A percentile compares a stretch with the other conserved stretches of the same genome.
These are phyloP conservation scores for Candidula unifasciata DNA, from an alignment of 2,888 invertebrate genomes.

Conservation along the genomic window DNA sequence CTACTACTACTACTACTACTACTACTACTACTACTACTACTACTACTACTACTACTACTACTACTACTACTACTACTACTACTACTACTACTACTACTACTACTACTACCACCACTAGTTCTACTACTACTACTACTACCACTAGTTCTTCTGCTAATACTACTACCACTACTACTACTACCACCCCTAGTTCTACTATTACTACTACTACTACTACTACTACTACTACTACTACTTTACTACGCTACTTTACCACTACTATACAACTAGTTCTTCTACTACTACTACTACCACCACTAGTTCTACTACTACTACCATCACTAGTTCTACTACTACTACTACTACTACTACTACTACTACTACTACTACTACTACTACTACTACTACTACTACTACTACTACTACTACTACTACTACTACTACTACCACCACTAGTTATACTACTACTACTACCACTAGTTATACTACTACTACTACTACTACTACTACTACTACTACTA, in stretches of 20 bases:
- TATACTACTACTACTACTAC: neutral
- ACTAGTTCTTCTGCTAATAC: too few relatives aligned
- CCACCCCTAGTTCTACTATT: too few relatives aligned
- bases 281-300: neutral
- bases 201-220: neutral
- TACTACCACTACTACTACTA: too few relatives aligned
- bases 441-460: neutral
- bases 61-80: constrained; percentile 25
- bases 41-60: constrained; percentile 15
- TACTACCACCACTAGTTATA: neutral
- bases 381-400: constrained; percentile 10
- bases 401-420: constrained; percentile 28
- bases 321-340: constrained; percentile 6
- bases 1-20: constrained; percentile 16
- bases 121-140: too few relatives aligned
- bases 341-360: constrained; percentile 26
- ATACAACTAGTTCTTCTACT: neutral
- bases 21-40: constrained; percentile 28
- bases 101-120: constrained; percentile 12
- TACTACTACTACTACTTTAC: neutral
- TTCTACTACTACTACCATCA: too few relatives aligned
- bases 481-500: neutral
- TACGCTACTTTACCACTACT: too few relatives aligned
- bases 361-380: constrained; percentile 29
- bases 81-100: constrained; percentile 32